Evolutionary conservation across 2,113 vertebrate species (phyloP).

Genomic region (Sardina pilchardus): DNA sequence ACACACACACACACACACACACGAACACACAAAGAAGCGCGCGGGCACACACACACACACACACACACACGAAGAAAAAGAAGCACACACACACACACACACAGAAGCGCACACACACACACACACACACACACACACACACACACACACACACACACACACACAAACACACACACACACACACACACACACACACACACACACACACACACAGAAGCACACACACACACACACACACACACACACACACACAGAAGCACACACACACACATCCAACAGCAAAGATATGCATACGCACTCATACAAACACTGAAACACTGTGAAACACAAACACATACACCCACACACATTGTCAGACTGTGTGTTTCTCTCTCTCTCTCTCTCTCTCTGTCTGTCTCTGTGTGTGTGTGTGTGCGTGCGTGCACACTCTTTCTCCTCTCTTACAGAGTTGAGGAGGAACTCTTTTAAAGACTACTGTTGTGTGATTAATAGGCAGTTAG

Average conservation of each 20-base stretch:
- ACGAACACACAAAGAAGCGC: background rate
- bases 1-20: conserved; percentile 5
- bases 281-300: background rate
- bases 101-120: background rate
- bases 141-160: background rate
- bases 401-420: background rate
- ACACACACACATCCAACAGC: background rate
- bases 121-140: background rate
- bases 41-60: background rate
- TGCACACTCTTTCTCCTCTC: background rate
- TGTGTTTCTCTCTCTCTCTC: background rate
- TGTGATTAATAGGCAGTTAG: conserved; percentile 11
- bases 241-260: background rate
- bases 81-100: background rate
- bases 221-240: background rate
- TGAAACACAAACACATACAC: background rate
- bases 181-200: too few relatives aligned
- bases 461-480: conserved; percentile 15
- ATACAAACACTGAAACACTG: background rate
- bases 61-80: background rate
- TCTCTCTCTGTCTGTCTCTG: background rate
- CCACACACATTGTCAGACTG: background rate
- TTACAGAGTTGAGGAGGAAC: background rate
- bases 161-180: background rate
- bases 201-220: too few relatives aligned